Evolutionary conservation across 2,113 vertebrate species (phyloP), one percentile per base, ranked within the genome.

Genomic region (Bambusicola thoracicus): DNA sequence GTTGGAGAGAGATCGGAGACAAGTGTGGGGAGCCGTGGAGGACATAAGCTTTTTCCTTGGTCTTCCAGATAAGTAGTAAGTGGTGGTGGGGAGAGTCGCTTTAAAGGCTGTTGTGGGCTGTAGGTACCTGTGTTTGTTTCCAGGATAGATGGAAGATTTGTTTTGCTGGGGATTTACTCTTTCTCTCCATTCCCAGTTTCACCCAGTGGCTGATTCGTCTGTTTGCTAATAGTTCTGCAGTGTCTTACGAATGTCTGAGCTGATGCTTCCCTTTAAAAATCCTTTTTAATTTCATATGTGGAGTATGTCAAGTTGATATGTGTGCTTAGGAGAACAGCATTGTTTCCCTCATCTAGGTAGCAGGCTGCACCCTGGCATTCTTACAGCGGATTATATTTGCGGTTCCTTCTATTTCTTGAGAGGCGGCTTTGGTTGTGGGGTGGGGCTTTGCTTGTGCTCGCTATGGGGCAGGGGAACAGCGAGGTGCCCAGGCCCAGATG

Each of bases 61-160:
- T 84, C 95, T 92, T 94, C 55, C 95, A 48, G 95, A 96, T 66
- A 96, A 97, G 94, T 58, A 94, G 97, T 96, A 97, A 97, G 97
- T 97, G 93, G 76, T 6, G 76, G 18, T 44, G 84, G 88, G 95
- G 62, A 86, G 51, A 87, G 88, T 88, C 18, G 72, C 43, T 77
- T 63, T 13, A 36, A 93, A 89, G 62, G 92, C 95, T 96, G 66
- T 10, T 1, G 48, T 12, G 89, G 80, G 55, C 46, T 63, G 59
- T 56, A 90, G 87, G 62, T 87, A 90, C 89, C 92, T 93, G 81
- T 12, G 80, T 14, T 29, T 13, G 0, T 87, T 90, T 81, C 49
- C 85, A 83, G 89, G 68, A 49, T 59, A 53, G 53, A 21, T 19
- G 27, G 49, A 13, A 36, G 43, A 6, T 49, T 72, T 82, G 44